Conservation (phyloP, 2,888 invertebrate species). For the Patella pellucida region DNA sequence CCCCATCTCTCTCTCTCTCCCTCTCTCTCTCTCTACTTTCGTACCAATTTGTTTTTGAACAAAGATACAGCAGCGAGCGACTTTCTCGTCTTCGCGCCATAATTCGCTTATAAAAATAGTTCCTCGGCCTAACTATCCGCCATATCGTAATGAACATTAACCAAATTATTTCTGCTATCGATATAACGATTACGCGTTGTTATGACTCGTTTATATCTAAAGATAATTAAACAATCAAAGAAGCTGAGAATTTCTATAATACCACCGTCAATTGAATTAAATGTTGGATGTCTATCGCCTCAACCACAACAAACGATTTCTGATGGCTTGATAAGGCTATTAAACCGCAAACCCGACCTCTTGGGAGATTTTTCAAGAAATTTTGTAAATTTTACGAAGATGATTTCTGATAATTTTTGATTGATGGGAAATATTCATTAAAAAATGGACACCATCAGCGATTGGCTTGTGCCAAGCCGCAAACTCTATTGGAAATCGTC, state of each 20-base stretch:
- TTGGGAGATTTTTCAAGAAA: slow-evolving; percentile 9
- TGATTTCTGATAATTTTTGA: neutral
- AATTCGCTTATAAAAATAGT: too few relatives aligned
- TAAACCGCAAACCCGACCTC: slow-evolving; percentile 1
- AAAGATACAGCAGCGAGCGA: too few relatives aligned
- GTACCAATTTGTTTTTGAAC: too few relatives aligned
- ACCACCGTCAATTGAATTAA: slow-evolving; percentile 6
- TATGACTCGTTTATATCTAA: neutral
- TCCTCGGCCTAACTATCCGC: too few relatives aligned
- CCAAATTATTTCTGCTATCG: neutral
- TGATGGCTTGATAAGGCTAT: neutral
- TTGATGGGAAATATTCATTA: slow-evolving; percentile 7
- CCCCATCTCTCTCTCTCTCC: too few relatives aligned
- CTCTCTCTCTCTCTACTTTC: too few relatives aligned
- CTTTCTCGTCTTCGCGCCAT: too few relatives aligned
- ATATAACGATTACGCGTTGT: neutral
- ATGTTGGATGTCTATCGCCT: neutral
- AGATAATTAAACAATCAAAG: neutral
- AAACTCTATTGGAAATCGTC: neutral
- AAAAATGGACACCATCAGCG: neutral
- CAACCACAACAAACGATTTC: neutral
- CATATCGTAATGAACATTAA: too few relatives aligned
- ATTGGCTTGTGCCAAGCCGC: neutral
- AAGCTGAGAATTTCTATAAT: neutral
- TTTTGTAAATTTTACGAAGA: neutral